A percentile compares a stretch with the other conserved stretches of the same genome.
phyloP scores from a whole-genome alignment of 35 echinoderm and acorn worm genomes.

The Apostichopus parvimensis region DNA sequence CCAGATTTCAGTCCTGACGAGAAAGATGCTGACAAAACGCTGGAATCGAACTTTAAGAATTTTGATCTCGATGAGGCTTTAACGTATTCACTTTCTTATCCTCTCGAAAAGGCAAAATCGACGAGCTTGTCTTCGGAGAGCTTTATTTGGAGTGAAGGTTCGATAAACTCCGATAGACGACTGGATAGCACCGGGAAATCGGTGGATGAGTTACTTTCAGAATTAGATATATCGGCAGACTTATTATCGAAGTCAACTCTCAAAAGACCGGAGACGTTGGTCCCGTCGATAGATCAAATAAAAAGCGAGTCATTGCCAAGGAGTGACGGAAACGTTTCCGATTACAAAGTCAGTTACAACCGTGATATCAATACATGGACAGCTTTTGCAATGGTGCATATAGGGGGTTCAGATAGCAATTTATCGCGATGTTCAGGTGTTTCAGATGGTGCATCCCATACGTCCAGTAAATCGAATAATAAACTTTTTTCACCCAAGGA shows the following conservation, averaged over 20 bases:
- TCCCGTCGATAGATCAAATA: slow-evolving; percentile 33
- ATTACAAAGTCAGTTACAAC: slow-evolving; percentile 54
- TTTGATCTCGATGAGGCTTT: slow-evolving; percentile 45
- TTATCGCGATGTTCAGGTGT: slow-evolving; percentile 29
- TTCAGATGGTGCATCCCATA: slow-evolving; percentile 31
- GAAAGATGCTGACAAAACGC: background rate
- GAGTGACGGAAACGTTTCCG: slow-evolving; percentile 29
- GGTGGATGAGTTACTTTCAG: slow-evolving; percentile 44
- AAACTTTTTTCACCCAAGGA: background rate
- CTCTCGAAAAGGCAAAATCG: slow-evolving; percentile 33
- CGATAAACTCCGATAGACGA: slow-evolving; percentile 25
- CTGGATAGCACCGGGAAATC: slow-evolving; percentile 42
- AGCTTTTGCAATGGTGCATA: slow-evolving; percentile 48
- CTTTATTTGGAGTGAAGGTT: slow-evolving; percentile 55
- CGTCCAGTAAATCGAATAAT: slow-evolving; percentile 39
- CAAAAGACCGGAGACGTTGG: slow-evolving; percentile 38
- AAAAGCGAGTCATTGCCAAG: background rate
- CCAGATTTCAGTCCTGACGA: slow-evolving; percentile 45
- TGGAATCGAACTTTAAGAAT: slow-evolving; percentile 26
- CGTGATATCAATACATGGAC: slow-evolving; percentile 58
- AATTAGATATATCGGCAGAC: slow-evolving; percentile 52
- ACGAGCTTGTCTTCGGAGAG: slow-evolving; percentile 48
- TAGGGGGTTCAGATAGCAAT: slow-evolving; percentile 54
- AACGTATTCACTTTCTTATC: slow-evolving; percentile 38
- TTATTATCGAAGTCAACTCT: slow-evolving; percentile 39